These are phyloP conservation scores for Wasmannia auropunctata DNA, from an alignment of 1,140 invertebrate species.

Conservation along the genomic window DNA sequence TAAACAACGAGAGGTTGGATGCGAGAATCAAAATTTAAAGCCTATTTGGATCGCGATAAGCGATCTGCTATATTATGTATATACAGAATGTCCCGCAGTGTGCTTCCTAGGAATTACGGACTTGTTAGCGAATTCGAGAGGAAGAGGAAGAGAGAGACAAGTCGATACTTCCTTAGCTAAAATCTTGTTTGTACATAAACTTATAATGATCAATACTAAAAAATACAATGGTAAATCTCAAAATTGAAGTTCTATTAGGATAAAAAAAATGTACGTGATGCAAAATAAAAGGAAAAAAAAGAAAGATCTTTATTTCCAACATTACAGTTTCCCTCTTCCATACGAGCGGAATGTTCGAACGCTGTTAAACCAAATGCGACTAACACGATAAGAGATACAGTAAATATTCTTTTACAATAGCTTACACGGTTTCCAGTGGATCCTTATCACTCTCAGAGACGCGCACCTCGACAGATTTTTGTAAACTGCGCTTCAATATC, in stretches of 20 bases:
- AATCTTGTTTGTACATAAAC: not conserved
- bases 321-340: not conserved
- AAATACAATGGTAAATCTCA: not conserved
- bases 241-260: constrained; percentile 1
- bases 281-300: not conserved
- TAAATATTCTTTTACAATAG: not conserved
- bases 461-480: constrained; percentile 87
- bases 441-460: constrained; percentile 92
- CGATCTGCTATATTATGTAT: constrained; percentile 6
- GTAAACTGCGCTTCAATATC: constrained; percentile 84
- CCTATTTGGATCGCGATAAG: not conserved
- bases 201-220: not conserved
- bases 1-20: not conserved
- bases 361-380: not conserved
- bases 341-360: not conserved
- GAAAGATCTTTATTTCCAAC: not conserved
- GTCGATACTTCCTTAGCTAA: not conserved
- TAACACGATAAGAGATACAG: not conserved
- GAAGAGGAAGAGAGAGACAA: not conserved
- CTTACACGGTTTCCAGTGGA: constrained; percentile 87
- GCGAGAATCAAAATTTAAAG: constrained; percentile 7
- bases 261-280: not conserved
- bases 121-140: not conserved
- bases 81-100: not conserved
- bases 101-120: not conserved